Evolutionary conservation across 2,888 invertebrate genomes (phyloP).

Genomic region (Plebejus anna): DNA sequence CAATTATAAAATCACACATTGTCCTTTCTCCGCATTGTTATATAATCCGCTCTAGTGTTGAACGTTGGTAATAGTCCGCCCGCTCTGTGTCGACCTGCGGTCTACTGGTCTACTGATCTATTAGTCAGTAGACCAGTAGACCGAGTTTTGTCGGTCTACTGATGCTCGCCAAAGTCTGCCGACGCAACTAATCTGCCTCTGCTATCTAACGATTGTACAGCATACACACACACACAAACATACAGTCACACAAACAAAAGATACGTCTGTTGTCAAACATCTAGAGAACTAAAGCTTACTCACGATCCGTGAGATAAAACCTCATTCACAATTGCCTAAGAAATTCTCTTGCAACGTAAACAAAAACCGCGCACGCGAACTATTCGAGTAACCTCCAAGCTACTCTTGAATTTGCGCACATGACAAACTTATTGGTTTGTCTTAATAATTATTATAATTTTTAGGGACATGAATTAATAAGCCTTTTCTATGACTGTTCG

Average conservation of each 20-base stretch:
- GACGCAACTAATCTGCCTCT: slow-evolving; percentile 6
- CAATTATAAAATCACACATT: too few relatives aligned
- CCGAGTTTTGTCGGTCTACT: background rate
- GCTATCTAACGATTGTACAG: slow-evolving; percentile 11
- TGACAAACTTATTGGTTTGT: background rate
- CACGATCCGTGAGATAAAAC: slow-evolving; percentile 2
- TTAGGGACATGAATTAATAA: background rate
- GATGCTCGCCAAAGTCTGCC: background rate
- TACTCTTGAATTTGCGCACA: background rate
- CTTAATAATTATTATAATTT: background rate
- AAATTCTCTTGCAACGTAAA: background rate
- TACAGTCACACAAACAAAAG: background rate
- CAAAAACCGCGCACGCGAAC: background rate
- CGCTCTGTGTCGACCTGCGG: background rate
- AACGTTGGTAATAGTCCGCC: slow-evolving; percentile 6
- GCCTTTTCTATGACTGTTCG: background rate
- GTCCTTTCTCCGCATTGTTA: background rate
- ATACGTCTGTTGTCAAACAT: background rate
- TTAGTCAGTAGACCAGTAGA: background rate
- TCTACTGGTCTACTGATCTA: background rate
- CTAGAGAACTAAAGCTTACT: background rate
- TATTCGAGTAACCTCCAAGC: background rate
- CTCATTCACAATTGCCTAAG: background rate
- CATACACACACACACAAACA: background rate
- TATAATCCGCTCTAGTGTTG: background rate